Evolutionary conservation across 2,113 vertebrate species (phyloP).

Genomic region (Pachyramphus minor): DNA sequence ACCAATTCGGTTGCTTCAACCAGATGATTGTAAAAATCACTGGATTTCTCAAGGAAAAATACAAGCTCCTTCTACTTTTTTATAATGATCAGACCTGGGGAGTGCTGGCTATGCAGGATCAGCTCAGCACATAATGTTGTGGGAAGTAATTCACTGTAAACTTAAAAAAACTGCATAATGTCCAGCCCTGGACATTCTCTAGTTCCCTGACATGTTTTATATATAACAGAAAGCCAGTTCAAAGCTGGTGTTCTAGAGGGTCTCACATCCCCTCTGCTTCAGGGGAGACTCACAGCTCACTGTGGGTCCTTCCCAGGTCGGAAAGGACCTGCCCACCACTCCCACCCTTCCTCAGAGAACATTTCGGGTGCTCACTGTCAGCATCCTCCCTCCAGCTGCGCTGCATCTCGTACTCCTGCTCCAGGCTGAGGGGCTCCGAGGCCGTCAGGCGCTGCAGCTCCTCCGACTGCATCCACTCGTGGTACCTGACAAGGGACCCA

Average conservation of each 20-base stretch:
- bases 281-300: background rate
- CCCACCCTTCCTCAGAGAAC: background rate
- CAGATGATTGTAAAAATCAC: background rate
- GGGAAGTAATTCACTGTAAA: background rate
- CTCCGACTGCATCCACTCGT: constrained; percentile 91
- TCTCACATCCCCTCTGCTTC: background rate
- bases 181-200: background rate
- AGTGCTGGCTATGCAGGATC: background rate
- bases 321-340: background rate
- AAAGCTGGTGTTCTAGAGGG: background rate
- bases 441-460: constrained; percentile 90
- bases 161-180: background rate
- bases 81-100: rapidly evolving
- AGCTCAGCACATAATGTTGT: background rate
- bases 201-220: background rate
- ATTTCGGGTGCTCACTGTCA: constrained; percentile 80
- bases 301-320: background rate
- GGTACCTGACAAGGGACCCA: constrained; percentile 79
- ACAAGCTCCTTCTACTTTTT: background rate
- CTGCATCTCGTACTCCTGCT: constrained; percentile 93
- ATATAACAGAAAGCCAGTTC: background rate
- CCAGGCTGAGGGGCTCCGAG: constrained; percentile 89
- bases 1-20: background rate
- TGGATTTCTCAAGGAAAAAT: background rate
- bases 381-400: constrained; percentile 86